These are phyloP conservation scores for Onychostruthus taczanowskii DNA, from an alignment of 2,113 vertebrate genomes.

Conservation along the genomic window DNA sequence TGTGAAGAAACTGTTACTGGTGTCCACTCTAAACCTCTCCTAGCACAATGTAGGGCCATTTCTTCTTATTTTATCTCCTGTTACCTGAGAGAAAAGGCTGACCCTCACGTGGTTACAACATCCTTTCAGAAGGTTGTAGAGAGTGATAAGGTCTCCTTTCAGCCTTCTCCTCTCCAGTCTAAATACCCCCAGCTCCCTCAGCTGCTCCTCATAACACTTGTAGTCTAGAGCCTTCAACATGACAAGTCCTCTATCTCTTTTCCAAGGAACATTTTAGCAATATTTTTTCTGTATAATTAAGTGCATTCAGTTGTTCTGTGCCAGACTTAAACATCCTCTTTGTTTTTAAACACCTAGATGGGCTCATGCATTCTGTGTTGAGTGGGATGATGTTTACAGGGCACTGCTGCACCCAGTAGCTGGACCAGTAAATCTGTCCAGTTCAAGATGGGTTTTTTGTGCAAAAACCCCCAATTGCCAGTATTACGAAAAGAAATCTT, in stretches of 20 bases:
- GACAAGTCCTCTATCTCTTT: not conserved
- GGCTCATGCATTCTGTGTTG: not conserved
- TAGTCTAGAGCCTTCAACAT: not conserved
- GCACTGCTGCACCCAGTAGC: not conserved
- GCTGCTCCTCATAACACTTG: not conserved
- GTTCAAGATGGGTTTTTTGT: not conserved
- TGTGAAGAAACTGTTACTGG: not conserved
- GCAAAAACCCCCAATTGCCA: fast-evolving
- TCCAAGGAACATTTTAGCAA: not conserved
- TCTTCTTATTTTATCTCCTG: not conserved
- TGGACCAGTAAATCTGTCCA: not conserved
- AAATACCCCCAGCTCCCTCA: not conserved
- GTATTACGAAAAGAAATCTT: not conserved
- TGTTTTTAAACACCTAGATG: not conserved
- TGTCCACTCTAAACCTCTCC: not conserved
- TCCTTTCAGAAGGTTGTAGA: not conserved
- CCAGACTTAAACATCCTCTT: not conserved
- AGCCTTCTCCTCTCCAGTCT: not conserved
- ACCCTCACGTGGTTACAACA: not conserved
- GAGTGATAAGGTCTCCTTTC: not conserved
- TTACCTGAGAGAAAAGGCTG: not conserved
- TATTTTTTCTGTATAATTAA: not conserved
- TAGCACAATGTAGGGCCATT: not conserved
- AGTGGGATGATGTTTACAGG: not conserved
- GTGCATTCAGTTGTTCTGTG: not conserved